These are phyloP conservation scores for Cricetomys ansorgei DNA, from an alignment of 2,113 vertebrate species.

Conservation along the genomic window DNA sequence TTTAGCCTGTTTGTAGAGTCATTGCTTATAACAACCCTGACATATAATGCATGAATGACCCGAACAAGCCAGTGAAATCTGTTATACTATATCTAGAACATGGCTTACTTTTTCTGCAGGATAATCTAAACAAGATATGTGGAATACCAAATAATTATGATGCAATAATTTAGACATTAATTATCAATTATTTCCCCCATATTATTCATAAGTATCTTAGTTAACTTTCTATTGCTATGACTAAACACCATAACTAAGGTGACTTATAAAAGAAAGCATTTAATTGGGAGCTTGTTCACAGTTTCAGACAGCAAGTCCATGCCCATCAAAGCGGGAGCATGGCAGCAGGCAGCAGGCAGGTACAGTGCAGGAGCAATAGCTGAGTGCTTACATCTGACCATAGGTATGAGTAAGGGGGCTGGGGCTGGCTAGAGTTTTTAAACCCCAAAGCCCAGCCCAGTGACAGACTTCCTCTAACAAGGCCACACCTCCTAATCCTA, in stretches of 20 bases:
- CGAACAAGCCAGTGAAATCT: neutral
- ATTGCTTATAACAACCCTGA: neutral
- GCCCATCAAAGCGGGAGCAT: neutral
- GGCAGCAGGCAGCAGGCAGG: too few species aligned
- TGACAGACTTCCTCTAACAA: neutral
- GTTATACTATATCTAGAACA: neutral
- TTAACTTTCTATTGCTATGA: neutral
- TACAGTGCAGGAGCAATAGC: neutral
- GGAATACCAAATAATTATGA: constrained; percentile 27
- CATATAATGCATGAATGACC: constrained; percentile 6
- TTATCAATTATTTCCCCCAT: constrained; percentile 2
- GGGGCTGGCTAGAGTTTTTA: neutral
- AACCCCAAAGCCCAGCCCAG: neutral
- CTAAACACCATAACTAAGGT: neutral
- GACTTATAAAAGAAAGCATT: neutral
- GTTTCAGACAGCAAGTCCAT: neutral
- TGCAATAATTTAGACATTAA: neutral
- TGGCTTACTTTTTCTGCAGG: neutral
- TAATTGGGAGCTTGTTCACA: neutral
- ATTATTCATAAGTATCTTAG: neutral
- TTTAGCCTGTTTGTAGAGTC: constrained; percentile 20
- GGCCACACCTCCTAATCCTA: neutral
- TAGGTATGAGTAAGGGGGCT: neutral
- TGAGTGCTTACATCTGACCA: neutral
- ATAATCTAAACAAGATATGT: constrained; percentile 43